Base-by-base conservation (phyloP, 1,140 invertebrate genomes). In the Aradophagus sp. region DNA sequence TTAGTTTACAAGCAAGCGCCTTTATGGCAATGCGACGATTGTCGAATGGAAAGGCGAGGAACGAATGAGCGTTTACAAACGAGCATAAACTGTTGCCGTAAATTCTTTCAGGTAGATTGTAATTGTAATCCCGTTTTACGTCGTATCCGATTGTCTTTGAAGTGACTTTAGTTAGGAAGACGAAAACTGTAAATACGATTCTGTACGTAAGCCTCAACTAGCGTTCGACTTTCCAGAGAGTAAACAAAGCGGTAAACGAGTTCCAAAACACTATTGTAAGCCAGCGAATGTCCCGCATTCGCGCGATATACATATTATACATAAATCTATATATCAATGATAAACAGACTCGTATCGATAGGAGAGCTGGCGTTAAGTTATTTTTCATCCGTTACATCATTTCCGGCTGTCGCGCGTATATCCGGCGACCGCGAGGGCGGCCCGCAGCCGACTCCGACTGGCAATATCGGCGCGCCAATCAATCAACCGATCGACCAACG, bases 221-320 rank as follows among this genome's bases (percentile, higher is more conserved):
- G 68, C 68, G 55, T 65, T 71, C 61, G 42, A 65, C 59, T 71
- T 65, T 71, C 11, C 59, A 61, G 48, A 62, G 52, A 65, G 68
- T 71, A 66, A 63, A 66, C 31, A 65, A 71, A 71, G 67, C 68
- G 68, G 68, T 71, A 71, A 71, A 71, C 48, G 68, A 71, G 68
- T 71, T 71, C 68, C 68, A 65, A 65, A 71, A 61, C 53, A 71
- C 26, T 71, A 71, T 55, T 65, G 12, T 71, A 71, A 71, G 68
- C 53, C 5, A 53, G 68, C 53, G 68, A 65, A 65, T 47, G 29
- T 45, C 34, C n/a, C n/a, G 14, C 13, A 58, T 70, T 70, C 58
- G 67, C 58, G 19, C 20, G 35, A 14, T 62, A 62, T 50, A 52
- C 26, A 44, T 59, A 55, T 55, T 39, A 45, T 53, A 45, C 38